A percentile compares a stretch with the other conserved stretches of the same genome.
Evolutionary conservation across 2,113 vertebrate genomes (phyloP).

Genomic region (Python bivittatus): DNA sequence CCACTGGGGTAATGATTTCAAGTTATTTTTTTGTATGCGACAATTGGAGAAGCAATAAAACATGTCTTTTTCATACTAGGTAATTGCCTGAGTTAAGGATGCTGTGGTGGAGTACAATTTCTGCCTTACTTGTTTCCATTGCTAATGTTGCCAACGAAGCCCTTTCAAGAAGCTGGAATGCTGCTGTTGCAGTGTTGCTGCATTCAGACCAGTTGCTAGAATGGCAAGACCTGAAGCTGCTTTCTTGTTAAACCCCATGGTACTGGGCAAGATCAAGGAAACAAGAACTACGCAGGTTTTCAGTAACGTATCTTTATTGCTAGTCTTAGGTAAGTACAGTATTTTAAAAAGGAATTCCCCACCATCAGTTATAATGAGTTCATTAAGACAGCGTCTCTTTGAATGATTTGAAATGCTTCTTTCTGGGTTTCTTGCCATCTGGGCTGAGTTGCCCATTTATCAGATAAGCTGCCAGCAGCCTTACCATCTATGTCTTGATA

Average conservation of each 20-base stretch:
- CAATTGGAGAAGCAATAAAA: neutral
- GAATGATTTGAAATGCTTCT: too few species aligned
- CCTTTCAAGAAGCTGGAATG: neutral
- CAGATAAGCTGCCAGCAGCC: too few species aligned
- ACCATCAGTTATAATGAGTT: neutral
- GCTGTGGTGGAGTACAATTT: neutral
- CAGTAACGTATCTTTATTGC: neutral
- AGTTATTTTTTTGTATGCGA: neutral
- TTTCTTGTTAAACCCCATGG: neutral
- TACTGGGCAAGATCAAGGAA: neutral
- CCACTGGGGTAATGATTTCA: neutral
- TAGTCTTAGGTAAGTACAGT: neutral
- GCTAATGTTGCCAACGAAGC: neutral
- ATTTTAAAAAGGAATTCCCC: neutral
- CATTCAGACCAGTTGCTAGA: neutral
- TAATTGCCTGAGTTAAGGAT: neutral
- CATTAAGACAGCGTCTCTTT: neutral
- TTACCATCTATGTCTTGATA: too few species aligned
- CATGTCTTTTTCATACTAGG: neutral
- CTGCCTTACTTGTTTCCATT: neutral
- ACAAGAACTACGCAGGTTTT: neutral
- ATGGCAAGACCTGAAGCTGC: neutral
- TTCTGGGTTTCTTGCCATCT: too few species aligned
- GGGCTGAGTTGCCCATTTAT: too few species aligned
- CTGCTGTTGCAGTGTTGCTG: neutral